Conservation (phyloP, 1,140 invertebrate genomes). For the Drosophila sp. region DNA sequence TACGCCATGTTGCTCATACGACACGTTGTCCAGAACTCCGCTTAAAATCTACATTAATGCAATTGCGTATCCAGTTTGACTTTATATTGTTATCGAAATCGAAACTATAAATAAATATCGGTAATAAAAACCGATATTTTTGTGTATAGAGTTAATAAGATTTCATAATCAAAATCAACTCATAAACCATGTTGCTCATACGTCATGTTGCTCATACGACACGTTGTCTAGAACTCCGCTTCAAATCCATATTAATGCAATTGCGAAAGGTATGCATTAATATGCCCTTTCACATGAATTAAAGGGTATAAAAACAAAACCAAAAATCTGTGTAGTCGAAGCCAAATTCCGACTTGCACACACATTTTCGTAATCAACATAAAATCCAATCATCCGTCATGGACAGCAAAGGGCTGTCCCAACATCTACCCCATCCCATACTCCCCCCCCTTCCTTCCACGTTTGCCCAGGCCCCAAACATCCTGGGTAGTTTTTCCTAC, state of each 20-base stretch:
- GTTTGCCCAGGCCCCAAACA: conserved; percentile 6
- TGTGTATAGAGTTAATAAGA: too few relatives aligned
- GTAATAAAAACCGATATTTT: too few relatives aligned
- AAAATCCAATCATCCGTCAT: conserved; percentile 81
- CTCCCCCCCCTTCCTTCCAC: not conserved
- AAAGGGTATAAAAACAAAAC: conserved; percentile 2
- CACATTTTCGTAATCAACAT: conserved; percentile 78
- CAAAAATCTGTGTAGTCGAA: conserved; percentile 27
- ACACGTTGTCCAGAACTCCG: too few relatives aligned
- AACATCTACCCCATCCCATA: not conserved
- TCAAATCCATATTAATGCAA: too few relatives aligned
- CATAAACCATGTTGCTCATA: too few relatives aligned
- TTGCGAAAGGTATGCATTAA: not conserved
- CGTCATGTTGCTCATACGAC: too few relatives aligned
- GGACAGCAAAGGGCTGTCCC: conserved; percentile 72
- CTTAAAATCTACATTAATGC: too few relatives aligned
- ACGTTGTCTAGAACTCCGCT: too few relatives aligned
- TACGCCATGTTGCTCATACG: not conserved
- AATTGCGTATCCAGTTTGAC: too few relatives aligned
- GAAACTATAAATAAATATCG: too few relatives aligned
- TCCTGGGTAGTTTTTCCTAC: conserved; percentile 10
- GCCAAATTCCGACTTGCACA: conserved; percentile 55
- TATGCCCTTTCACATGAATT: not conserved
- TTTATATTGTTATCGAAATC: too few relatives aligned
- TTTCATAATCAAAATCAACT: too few relatives aligned